These are phyloP conservation scores for Enteromius paludinosus DNA, from an alignment of 2,797 vertebrate species.

Conservation along the genomic window DNA sequence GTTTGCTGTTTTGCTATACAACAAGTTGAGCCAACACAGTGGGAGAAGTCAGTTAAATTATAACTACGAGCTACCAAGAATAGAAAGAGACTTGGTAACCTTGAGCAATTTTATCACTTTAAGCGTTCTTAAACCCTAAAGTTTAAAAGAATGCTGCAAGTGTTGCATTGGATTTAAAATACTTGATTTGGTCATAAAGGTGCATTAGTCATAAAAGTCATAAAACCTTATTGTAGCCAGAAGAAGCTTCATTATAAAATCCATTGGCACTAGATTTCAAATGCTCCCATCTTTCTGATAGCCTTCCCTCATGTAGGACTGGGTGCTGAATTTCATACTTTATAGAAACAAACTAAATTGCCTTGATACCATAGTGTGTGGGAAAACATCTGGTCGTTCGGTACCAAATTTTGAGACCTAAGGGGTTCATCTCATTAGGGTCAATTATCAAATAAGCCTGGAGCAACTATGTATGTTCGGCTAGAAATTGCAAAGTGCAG, in stretches of 20 bases:
- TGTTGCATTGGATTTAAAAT: background rate
- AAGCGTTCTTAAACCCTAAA: background rate
- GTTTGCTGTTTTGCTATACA: background rate
- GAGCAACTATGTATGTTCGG: no score
- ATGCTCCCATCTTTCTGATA: background rate
- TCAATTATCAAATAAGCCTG: no score
- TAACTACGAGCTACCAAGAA: background rate
- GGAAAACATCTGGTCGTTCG: no score
- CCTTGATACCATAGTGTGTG: no score
- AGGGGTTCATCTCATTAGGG: no score
- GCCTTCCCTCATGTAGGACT: background rate
- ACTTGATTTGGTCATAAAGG: background rate
- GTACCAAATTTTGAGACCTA: no score
- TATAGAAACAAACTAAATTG: no score
- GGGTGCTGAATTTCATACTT: no score
- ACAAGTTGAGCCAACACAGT: background rate
- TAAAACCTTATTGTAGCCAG: background rate
- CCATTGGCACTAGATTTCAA: background rate
- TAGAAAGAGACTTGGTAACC: no score
- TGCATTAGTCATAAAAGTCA: background rate
- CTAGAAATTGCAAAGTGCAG: no score
- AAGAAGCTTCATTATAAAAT: background rate
- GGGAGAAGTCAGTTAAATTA: background rate
- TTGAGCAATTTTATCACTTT: background rate
- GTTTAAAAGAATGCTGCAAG: constrained; percentile 1